Evolutionary conservation across 2,797 vertebrate species (phyloP), one percentile per base, ranked within the genome.

Genomic region (Adrianichthys oophorus): DNA sequence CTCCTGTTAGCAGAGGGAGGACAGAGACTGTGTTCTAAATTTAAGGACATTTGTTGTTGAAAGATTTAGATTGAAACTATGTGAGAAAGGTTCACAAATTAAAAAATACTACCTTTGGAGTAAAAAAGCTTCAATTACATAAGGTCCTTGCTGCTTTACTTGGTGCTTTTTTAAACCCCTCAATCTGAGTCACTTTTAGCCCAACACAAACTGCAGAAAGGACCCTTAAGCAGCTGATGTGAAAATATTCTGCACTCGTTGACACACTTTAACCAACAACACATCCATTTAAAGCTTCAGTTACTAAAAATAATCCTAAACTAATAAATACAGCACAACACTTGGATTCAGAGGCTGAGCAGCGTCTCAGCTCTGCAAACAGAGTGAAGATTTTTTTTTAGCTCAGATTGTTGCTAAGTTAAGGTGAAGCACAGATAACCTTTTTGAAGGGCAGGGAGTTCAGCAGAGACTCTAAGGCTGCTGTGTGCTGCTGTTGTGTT

Each of bases 311-410:
- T 89, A 89, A 74, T 63, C 5, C 0, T 63, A 68, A 81, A 90
- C 80, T 90, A 90, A 92, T 83, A 91, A 90, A 90, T 83, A 90
- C 4, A 44, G 43, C 47, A 86, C 85, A 90, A 76, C 72, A 72
- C 17, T 19, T 71, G 49, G 17, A 68, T 87, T 91, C 77, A 89
- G 41, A 47, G 41, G 0, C 21, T 53, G 50, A 29, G 48, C 74
- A 73, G 66, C 76, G 78, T 89, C 84, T 80, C 78, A 60, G 73
- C 78, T 59, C 15, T 56, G 66, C 43, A 65, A 49, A 62, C 70
- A 42, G 55, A 40, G 72, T 79, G 68, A 46, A 60, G 79, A 84
- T 87, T 85, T 90, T 21, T 21, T 21, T 21, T 85, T 70, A 74
- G 62, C 48, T 6, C 18, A 75, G 70, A 79, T 60, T 75, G 68